phyloP scores from a whole-genome alignment of 2,888 invertebrate genomes.

The Calephelis perditalis region DNA sequence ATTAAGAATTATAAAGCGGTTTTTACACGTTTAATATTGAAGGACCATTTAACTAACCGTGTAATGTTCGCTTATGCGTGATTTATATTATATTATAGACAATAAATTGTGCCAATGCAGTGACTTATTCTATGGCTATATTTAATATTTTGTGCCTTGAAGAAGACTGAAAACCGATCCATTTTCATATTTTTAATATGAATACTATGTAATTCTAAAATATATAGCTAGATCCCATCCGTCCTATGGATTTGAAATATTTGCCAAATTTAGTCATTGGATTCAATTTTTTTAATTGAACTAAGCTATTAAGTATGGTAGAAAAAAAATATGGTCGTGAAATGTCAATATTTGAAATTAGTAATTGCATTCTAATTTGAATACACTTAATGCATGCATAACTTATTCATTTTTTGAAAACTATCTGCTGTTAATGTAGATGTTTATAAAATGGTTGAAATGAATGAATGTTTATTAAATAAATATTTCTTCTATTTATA shows the following conservation, averaged over 20 bases:
- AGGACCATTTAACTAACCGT: not conserved
- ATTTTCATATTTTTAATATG: constrained; percentile 9
- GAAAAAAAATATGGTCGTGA: too few species aligned
- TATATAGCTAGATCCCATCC: not conserved
- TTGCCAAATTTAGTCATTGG: too few species aligned
- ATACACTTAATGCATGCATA: too few species aligned
- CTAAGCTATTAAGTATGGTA: too few species aligned
- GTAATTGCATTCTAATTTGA: too few species aligned
- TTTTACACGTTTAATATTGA: not conserved
- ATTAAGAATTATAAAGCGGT: constrained; percentile 3
- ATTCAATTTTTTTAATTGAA: too few species aligned
- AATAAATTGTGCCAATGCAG: constrained; percentile 10
- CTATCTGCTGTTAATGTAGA: too few species aligned
- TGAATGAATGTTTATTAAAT: too few species aligned
- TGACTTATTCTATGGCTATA: constrained; percentile 10
- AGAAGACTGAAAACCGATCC: constrained; percentile 47
- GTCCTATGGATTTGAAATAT: not conserved
- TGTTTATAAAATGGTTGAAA: too few species aligned
- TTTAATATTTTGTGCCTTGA: constrained; percentile 55
- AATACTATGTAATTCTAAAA: constrained; percentile 15
- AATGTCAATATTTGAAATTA: too few species aligned
- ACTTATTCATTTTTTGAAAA: too few species aligned
- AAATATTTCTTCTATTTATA: too few species aligned
- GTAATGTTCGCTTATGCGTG: not conserved
- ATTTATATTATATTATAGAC: constrained; percentile 1